These are phyloP conservation scores for Bombus difficillimus DNA, from an alignment of 1,140 invertebrate genomes.

Conservation along the genomic window DNA sequence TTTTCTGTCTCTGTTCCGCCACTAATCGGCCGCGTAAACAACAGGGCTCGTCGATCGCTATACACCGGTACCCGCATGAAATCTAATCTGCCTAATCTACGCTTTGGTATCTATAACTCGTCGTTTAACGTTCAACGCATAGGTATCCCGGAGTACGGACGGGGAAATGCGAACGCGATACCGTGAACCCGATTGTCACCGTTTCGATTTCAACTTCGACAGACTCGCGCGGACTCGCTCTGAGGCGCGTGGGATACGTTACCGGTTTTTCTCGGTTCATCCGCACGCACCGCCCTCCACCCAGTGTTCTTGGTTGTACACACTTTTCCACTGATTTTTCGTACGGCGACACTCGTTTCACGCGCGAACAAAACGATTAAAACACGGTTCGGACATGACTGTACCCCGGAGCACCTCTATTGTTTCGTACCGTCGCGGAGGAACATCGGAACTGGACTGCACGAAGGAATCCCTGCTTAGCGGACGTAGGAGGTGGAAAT, in stretches of 20 bases:
- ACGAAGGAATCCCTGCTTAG: conserved; percentile 61
- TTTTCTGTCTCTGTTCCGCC: conserved; percentile 15
- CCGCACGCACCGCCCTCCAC: not conserved
- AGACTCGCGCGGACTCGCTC: not conserved
- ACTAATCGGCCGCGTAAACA: conserved; percentile 35
- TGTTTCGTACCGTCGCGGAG: conserved; percentile 71
- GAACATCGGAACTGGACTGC: conserved; percentile 80
- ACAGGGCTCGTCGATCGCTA: conserved; percentile 9
- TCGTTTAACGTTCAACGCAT: not conserved
- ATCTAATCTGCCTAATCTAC: conserved; percentile 67
- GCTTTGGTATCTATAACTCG: conserved; percentile 28
- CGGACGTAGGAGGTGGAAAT: conserved; percentile 52
- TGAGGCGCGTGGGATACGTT: conserved; percentile 12
- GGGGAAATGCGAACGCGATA: conserved; percentile 21
- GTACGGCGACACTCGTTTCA: conserved; percentile 6
- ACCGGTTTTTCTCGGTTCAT: conserved; percentile 9
- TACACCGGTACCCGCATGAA: conserved; percentile 43
- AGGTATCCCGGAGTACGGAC: not conserved
- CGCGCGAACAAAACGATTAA: conserved; percentile 21
- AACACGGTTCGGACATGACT: conserved; percentile 6
- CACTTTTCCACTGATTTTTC: conserved; percentile 19
- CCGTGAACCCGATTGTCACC: conserved; percentile 40
- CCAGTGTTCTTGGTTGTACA: not conserved
- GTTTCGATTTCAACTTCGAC: conserved; percentile 16
- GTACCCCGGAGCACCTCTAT: conserved; percentile 18